These are phyloP conservation scores for Micromys minutus DNA, from an alignment of 2,113 vertebrate genomes.

Conservation along the genomic window DNA sequence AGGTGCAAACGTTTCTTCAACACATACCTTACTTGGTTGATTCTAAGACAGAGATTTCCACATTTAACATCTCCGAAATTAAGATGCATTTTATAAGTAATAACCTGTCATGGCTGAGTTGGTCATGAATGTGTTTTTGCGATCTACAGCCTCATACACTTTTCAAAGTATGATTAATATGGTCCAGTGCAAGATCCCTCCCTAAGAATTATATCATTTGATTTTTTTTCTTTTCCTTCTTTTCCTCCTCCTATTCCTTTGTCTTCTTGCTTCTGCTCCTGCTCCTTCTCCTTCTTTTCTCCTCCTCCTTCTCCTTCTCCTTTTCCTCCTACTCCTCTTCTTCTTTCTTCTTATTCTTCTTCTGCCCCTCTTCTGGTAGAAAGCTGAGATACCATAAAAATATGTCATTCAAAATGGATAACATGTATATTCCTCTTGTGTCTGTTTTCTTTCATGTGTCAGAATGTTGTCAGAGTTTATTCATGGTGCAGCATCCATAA, in stretches of 20 bases:
- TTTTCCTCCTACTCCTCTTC: too few species aligned
- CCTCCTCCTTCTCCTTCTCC: too few species aligned
- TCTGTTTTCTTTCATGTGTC: neutral
- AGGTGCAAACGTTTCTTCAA: neutral
- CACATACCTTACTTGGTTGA: neutral
- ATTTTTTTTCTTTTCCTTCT: neutral
- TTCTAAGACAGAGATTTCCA: neutral
- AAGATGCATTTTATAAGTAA: constrained; percentile 1
- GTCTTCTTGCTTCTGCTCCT: too few species aligned
- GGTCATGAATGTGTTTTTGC: neutral
- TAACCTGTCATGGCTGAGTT: constrained; percentile 7
- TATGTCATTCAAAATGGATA: neutral
- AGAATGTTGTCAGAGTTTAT: neutral
- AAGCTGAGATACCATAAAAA: neutral
- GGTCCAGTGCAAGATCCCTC: neutral
- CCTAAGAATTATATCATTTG: neutral
- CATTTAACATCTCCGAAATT: constrained; percentile 46
- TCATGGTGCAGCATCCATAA: neutral
- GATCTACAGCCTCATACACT: neutral
- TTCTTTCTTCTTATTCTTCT: neutral
- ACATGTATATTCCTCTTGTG: neutral
- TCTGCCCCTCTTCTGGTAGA: neutral
- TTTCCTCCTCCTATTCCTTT: too few species aligned
- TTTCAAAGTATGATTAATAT: neutral
- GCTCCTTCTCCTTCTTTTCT: too few species aligned